Evolutionary conservation across 2,113 vertebrate species (phyloP).

Genomic region (Melanotaenia duboulayi): DNA sequence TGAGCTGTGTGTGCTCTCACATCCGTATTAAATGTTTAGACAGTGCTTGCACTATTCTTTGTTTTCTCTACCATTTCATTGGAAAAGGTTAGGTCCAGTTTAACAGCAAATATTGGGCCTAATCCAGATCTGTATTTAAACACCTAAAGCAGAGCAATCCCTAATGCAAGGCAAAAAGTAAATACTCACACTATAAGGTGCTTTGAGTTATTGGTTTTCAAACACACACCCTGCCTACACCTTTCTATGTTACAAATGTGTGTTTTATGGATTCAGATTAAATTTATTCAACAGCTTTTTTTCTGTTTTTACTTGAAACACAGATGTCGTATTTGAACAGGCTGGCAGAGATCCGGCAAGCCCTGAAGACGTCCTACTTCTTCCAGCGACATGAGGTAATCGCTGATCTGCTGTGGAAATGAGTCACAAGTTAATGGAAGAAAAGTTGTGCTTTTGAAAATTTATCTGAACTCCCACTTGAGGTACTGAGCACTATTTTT

Average conservation of each 20-base stretch:
- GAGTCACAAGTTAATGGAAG: constrained; percentile 3
- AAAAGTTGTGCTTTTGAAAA: constrained; percentile 3
- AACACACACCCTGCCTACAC: constrained; percentile 7
- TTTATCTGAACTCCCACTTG: not conserved
- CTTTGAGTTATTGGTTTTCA: constrained; percentile 37
- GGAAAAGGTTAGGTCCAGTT: not conserved
- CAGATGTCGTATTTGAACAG: constrained; percentile 92
- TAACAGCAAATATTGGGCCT: not conserved
- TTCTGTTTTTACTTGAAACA: constrained; percentile 15
- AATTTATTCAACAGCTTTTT: not conserved
- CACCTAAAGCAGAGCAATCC: constrained; percentile 9
- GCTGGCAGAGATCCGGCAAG: constrained; percentile 88
- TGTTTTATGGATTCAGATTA: not conserved
- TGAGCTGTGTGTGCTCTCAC: constrained; percentile 13
- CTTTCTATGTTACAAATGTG: not conserved
- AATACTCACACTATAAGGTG: constrained; percentile 40
- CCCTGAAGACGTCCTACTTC: constrained; percentile 91
- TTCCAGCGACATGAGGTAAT: constrained; percentile 94
- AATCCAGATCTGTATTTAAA: constrained; percentile 37
- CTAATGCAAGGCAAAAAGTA: not conserved
- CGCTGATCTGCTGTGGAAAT: constrained; percentile 8
- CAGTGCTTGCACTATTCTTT: constrained; percentile 5
- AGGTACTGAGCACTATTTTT: not conserved
- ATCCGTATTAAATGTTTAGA: constrained; percentile 36
- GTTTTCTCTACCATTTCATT: constrained; percentile 8